Base-by-base conservation (phyloP, 2,888 invertebrate genomes). In the Lithodes maja region DNA sequence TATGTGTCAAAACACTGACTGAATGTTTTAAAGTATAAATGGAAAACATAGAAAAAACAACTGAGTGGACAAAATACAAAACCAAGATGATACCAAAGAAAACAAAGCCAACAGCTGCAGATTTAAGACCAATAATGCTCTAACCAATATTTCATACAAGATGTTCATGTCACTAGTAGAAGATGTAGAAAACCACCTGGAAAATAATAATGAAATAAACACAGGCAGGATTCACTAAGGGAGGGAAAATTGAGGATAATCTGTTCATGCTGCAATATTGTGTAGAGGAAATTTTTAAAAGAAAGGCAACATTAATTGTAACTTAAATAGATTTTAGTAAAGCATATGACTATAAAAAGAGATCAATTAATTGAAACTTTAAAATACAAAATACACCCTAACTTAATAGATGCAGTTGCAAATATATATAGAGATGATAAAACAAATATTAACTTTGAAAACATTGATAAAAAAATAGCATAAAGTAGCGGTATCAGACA, bases 241-340 rank as follows among this genome's bases (percentile, higher is more conserved):
- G 79, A 50, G n/a, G 50, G 53, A 79, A 52, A 49, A 50, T 79
- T 15, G 53, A 79, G 49, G 79, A 79, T 79, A 79, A 79, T 49
- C 49, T 79, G n/a, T 79, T 50, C 79, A 79, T 79, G 7, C 49
- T 79, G n/a, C 79, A 79, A 52, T 79, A 79, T n/a, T n/a, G 79
- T 52, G 49, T 79, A 79, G n/a, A 52, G 53, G 53, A 79, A 79
- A 79, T 52, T 61, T 52, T 61, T 61, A 5, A 61, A 61, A 61
- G 61, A 61, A 61, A 61, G 0, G 61, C 5, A 61, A 5, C 61
- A 79, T n/a, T 79, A 7, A 79, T 49, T 17, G 49, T 79, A 50
- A 50, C 49, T 9, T 49, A 1, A 12, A 50, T 79, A 50, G 53
- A 50, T 52, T 79, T 79, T 79, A 49, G 53, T 50, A 79, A 79